Percentiles rank a stretch among this genome's conserved stretches.
Conservation (phyloP, 2,113 vertebrate species). For the Clarias gariepinus region DNA sequence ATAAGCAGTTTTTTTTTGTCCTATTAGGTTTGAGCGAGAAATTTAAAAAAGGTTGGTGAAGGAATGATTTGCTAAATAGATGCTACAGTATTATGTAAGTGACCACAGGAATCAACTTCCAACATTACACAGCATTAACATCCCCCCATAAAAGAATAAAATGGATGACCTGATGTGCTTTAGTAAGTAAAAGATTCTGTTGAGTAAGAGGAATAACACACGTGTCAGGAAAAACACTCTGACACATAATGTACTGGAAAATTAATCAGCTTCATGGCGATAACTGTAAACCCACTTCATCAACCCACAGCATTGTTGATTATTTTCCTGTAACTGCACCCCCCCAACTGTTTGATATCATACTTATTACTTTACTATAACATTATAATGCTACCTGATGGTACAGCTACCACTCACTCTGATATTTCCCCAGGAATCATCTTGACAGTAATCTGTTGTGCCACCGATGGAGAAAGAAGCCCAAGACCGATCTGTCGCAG, state of each 20-base stretch:
- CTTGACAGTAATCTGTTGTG: conserved; percentile 61
- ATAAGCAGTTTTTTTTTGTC: not conserved
- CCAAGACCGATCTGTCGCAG: conserved; percentile 19
- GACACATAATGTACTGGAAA: not conserved
- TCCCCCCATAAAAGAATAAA: not conserved
- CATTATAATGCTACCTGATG: not conserved
- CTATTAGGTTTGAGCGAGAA: not conserved
- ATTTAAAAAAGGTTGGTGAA: not conserved
- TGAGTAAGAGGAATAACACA: not conserved
- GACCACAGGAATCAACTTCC: not conserved
- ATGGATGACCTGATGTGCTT: not conserved
- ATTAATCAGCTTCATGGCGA: not conserved
- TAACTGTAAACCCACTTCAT: not conserved
- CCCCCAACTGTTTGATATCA: not conserved
- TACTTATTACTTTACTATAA: not conserved
- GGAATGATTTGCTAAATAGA: not conserved
- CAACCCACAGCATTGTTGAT: not conserved
- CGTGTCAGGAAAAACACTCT: not conserved
- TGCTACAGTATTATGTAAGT: not conserved
- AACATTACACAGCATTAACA: not conserved
- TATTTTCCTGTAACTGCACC: not conserved
- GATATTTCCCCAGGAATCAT: conserved; percentile 61
- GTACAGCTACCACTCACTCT: not conserved
- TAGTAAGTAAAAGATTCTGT: not conserved
- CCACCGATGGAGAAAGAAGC: conserved; percentile 30